These are phyloP conservation scores for Sylvia borin DNA, from an alignment of 2,797 vertebrate species.

Conservation along the genomic window DNA sequence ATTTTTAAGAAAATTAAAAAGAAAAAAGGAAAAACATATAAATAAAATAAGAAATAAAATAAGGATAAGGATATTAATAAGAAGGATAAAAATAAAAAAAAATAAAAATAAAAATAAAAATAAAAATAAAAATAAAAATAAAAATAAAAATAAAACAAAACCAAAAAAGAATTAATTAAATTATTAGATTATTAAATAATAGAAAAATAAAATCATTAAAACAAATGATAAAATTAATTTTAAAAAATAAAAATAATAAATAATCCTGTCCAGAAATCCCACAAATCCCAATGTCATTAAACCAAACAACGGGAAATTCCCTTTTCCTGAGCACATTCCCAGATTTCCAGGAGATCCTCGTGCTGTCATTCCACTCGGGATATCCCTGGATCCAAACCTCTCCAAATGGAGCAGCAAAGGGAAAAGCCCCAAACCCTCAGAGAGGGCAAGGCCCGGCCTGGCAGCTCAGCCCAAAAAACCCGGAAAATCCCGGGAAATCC, in stretches of 20 bases:
- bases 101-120: too few species aligned
- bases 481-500: not conserved
- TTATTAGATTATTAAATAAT: too few species aligned
- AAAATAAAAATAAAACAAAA: too few species aligned
- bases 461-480: not conserved
- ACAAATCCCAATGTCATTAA: not conserved
- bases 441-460: not conserved
- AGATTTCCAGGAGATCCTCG: not conserved
- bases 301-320: not conserved
- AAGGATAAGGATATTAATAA: too few species aligned
- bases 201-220: too few species aligned
- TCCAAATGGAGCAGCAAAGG: not conserved
- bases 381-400: not conserved
- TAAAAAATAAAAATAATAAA: not conserved
- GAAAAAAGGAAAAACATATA: too few species aligned
- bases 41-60: too few species aligned
- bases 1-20: too few species aligned
- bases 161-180: too few species aligned
- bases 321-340: not conserved
- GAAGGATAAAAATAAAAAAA: too few species aligned
- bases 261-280: not conserved
- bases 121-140: too few species aligned
- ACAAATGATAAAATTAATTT: not conserved
- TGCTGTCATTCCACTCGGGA: too few species aligned
- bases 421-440: not conserved